A percentile compares a stretch with the other conserved stretches of the same genome.
These are phyloP conservation scores for Solenodon paradoxus DNA, from an alignment of 2,113 vertebrate species.

Conservation along the genomic window DNA sequence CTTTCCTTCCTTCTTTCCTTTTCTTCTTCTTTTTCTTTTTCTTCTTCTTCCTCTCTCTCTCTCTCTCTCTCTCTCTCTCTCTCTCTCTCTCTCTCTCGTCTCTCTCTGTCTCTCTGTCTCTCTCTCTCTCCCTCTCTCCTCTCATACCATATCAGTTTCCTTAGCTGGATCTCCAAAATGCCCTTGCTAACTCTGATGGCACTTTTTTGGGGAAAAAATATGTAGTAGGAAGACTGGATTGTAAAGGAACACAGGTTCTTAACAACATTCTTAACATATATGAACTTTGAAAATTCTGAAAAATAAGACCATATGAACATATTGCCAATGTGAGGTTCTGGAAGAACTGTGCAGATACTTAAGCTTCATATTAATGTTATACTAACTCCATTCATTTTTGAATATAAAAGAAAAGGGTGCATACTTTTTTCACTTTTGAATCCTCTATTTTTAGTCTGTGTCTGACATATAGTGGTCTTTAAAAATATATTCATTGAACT, in stretches of 20 bases:
- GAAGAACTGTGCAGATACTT: background rate
- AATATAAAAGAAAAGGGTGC: background rate
- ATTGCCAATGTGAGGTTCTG: background rate
- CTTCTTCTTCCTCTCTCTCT: too few species aligned
- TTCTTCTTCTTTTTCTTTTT: too few species aligned
- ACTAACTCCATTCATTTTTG: background rate
- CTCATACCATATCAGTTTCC: background rate
- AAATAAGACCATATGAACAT: background rate
- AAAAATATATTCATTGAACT: background rate
- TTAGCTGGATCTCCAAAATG: background rate
- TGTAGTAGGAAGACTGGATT: background rate
- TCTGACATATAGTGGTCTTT: background rate
- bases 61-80: background rate
- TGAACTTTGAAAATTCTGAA: background rate
- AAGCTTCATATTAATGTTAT: background rate
- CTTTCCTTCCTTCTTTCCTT: too few species aligned
- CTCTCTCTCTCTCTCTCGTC: background rate
- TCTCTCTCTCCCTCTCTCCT: background rate
- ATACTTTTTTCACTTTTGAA: background rate
- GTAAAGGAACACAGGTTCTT: background rate
- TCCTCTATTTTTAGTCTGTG: background rate
- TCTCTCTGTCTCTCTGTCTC: background rate
- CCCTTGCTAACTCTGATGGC: background rate
- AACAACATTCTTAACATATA: background rate
- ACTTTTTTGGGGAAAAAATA: background rate